phyloP scores from a whole-genome alignment of 2,797 vertebrate species.

The Lagorchestes hirsutus region DNA sequence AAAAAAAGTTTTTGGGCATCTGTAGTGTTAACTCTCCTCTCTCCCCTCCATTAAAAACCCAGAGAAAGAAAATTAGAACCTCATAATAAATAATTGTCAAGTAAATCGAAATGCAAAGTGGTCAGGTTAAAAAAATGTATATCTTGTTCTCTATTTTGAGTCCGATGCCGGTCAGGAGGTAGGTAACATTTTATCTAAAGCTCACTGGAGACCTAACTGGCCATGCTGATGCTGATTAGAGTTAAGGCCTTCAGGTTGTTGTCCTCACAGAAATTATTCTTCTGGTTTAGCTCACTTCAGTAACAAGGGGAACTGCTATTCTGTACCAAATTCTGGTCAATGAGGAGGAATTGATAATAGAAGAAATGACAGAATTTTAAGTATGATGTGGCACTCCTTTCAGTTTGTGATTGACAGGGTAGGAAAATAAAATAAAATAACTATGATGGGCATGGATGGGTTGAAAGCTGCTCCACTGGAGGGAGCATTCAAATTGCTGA shows the following conservation, averaged over 20 bases:
- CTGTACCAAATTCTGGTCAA: neutral
- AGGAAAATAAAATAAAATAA: neutral
- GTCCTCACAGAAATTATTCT: neutral
- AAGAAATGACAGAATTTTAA: neutral
- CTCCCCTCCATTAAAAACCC: neutral
- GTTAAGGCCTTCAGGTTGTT: neutral
- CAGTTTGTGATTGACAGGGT: neutral
- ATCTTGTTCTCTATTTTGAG: neutral
- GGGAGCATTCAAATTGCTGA: neutral
- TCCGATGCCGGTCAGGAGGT: neutral
- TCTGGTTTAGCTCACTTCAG: neutral
- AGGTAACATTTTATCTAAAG: neutral
- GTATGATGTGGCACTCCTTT: neutral
- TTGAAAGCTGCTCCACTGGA: neutral
- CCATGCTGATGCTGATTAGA: neutral
- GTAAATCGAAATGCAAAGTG: neutral
- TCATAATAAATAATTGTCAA: neutral
- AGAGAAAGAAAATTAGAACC: neutral
- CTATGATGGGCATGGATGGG: neutral
- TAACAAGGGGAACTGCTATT: neutral
- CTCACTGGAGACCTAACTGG: neutral
- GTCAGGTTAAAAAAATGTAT: neutral
- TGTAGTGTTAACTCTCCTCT: neutral
- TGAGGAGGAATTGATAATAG: neutral
- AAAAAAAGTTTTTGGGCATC: neutral